Evolutionary conservation across 2,113 vertebrate species (phyloP).

Genomic region (Cebidichthys violaceus): DNA sequence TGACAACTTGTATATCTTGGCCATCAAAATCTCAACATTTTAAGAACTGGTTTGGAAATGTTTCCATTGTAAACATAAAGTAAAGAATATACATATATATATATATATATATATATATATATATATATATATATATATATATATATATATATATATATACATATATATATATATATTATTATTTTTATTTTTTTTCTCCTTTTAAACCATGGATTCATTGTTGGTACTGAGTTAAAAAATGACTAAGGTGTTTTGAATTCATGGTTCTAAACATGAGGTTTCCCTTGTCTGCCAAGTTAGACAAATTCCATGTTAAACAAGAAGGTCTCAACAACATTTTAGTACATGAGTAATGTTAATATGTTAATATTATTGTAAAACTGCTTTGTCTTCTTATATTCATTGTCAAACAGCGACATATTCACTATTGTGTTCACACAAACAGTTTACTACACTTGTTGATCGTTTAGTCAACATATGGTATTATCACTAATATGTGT

Average conservation of each 20-base stretch:
- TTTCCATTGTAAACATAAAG: not conserved
- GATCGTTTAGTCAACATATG: conserved; percentile 23
- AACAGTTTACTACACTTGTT: not conserved
- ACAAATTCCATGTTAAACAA: not conserved
- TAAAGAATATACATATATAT: no score
- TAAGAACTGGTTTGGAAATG: not conserved
- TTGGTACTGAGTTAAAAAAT: no score
- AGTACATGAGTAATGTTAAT: no score
- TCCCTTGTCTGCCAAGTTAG: not conserved
- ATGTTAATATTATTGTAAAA: not conserved
- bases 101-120: no score
- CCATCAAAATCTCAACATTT: conserved; percentile 19
- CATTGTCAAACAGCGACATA: not conserved
- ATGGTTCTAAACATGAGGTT: not conserved
- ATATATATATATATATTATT: no score
- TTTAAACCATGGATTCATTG: no score
- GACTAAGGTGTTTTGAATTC: not conserved
- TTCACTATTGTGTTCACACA: not conserved
- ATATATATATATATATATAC: no score
- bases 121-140: no score
- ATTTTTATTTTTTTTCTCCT: no score
- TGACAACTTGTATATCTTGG: not conserved
- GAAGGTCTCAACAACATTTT: not conserved
- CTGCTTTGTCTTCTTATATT: not conserved
- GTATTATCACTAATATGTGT: conserved; percentile 5